These are phyloP conservation scores for Pseudomyrmex cubaensis DNA, from an alignment of 1,140 invertebrate species.

Conservation along the genomic window DNA sequence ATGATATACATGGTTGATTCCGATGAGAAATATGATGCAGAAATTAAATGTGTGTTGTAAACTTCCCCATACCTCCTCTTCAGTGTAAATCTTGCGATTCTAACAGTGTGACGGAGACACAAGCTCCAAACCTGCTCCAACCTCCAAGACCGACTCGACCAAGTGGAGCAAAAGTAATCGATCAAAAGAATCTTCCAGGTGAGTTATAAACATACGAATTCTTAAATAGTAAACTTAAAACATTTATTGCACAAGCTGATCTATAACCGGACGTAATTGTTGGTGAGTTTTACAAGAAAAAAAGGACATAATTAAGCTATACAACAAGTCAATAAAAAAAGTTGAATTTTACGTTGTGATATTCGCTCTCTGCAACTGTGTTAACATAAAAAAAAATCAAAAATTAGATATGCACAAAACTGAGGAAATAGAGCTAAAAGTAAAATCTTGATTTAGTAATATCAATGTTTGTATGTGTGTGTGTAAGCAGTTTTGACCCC, in stretches of 20 bases:
- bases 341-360: background rate
- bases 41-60: constrained; percentile 70
- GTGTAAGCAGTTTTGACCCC: background rate
- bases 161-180: constrained; percentile 39
- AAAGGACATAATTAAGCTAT: background rate
- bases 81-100: constrained; percentile 83
- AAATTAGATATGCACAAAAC: background rate
- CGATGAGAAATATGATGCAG: constrained; percentile 70
- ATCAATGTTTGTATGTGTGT: constrained; percentile 1
- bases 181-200: constrained; percentile 42
- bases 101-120: constrained; percentile 85
- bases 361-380: background rate
- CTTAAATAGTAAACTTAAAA: background rate
- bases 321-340: background rate
- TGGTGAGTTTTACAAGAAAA: background rate
- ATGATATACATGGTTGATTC: constrained; percentile 28
- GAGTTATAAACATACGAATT: background rate
- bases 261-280: background rate
- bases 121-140: constrained; percentile 78
- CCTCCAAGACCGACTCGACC: constrained; percentile 47
- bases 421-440: background rate
- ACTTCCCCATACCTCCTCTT: constrained; percentile 79
- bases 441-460: background rate
- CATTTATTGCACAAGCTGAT: background rate
- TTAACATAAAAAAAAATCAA: background rate